Base-by-base conservation (phyloP, 2,888 invertebrate species). In the Eumerus sabulonum region DNA sequence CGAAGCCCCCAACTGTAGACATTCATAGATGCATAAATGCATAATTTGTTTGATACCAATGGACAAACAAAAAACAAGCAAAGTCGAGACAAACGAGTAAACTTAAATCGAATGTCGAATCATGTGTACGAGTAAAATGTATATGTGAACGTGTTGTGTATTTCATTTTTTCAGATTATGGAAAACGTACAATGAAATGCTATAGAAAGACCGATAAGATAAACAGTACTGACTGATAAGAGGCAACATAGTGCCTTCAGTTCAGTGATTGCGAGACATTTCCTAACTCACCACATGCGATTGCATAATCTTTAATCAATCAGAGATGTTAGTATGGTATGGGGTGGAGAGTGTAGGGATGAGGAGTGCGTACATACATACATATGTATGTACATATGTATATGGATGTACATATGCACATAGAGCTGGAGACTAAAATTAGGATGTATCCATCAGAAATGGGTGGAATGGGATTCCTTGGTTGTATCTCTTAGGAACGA, bases 221-320 rank as follows among this genome's bases (percentile, higher is more conserved):
- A 47, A 47, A 47, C 16, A 14, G 1, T 27, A n/a, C 7, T 27
- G 27, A 27, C 27, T 27, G 27, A 27, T 27, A 2, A 4, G 27
- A 27, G 7, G 27, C 27, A 27, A 27, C 27, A n/a, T n/a, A n/a
- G n/a, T n/a, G n/a, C n/a, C n/a, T n/a, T n/a, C n/a, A n/a, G n/a
- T n/a, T n/a, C n/a, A n/a, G n/a, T n/a, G n/a, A n/a, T n/a, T n/a
- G n/a, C n/a, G n/a, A n/a, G n/a, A n/a, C n/a, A 38, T n/a, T n/a
- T n/a, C n/a, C n/a, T n/a, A n/a, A n/a, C n/a, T n/a, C n/a, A n/a
- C n/a, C n/a, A n/a, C n/a, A n/a, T n/a, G n/a, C 42, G 50, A 53
- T 72, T 64, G 57, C 71, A 63, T 71, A 72, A 72, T 72, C 63
- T 45, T 36, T 36, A 44, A 63, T 63, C 63, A 50, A 56, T 51